A percentile compares a stretch with the other conserved stretches of the same genome.
Conservation (phyloP, 2,113 vertebrate genomes). For the Microcebus griseorufus region DNA sequence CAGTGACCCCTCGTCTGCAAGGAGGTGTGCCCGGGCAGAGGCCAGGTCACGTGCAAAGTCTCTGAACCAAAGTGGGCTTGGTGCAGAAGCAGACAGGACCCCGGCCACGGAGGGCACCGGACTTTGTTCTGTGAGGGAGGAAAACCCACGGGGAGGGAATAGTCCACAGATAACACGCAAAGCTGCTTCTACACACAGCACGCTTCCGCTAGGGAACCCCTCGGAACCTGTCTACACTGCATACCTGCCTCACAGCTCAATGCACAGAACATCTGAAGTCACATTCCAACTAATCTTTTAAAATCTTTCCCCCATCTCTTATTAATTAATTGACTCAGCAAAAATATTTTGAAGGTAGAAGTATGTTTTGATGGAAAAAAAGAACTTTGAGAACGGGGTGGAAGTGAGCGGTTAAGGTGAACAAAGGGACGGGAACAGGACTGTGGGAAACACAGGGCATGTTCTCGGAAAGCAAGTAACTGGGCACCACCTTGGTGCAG, state of each 20-base stretch:
- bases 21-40: neutral
- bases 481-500: no score
- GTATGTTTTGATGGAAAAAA: neutral
- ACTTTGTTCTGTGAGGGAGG: neutral
- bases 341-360: neutral
- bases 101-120: neutral
- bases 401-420: no score
- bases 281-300: neutral
- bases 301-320: neutral
- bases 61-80: neutral
- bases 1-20: neutral
- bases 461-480: neutral
- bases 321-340: neutral
- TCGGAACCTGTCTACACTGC: neutral
- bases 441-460: fast-evolving
- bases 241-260: neutral
- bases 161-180: neutral
- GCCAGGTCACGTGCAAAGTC: neutral
- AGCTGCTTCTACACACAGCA: no score
- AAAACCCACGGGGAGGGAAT: neutral
- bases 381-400: neutral
- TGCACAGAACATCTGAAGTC: neutral
- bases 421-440: neutral
- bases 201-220: neutral
- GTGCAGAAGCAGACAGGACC: neutral